Base-by-base conservation (phyloP, 2,888 invertebrate genomes). In the Volucella zonaria region DNA sequence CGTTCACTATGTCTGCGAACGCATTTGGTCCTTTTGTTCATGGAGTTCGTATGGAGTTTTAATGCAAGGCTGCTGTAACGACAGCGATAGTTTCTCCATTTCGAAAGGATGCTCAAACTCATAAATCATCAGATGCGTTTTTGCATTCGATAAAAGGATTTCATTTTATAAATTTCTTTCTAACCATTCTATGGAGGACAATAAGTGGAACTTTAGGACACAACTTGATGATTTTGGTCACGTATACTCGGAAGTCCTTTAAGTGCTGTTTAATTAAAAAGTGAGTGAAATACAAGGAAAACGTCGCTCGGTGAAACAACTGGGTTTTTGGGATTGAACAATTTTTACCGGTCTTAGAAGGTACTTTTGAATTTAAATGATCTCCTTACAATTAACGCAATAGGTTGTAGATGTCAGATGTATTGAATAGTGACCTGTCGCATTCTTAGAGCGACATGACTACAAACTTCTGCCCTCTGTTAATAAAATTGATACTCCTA, bases 71-170 rank as follows among this genome's bases (percentile, higher is more conserved):
- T 42, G 45, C 42, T 42, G 51, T 58, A 52, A 59, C 43, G 76
- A 61, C 52, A 59, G 31, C 31, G 31, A 68, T 61, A 61, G 67
- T 76, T 76, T 18, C 40, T 45, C 61, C 76, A 76, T 31, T 76
- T 76, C 59, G 59, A 76, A 52, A 43, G 66, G 58, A 51, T 67
- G 51, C 11, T 9, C 31, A 6, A 31, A 6, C 31, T n/a, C 15
- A 67, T 67, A 68, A 67, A 61, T 59, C 67, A 76, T 76, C 51
- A n/a, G 67, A 76, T 67, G 67, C 67, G 76, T 76, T 76, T 73
- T 76, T 76, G 67, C 67, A 76, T 76, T 61, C 67, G 43, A 68
- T 67, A 23, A 76, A 67, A 45, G 67, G 76, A 76, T 68, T 76
- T 75, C 31, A 38, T 58, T 43, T 14, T 40, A 18, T 12, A 45